phyloP scores from a whole-genome alignment of 2,888 invertebrate genomes.

The Agelastica alni region DNA sequence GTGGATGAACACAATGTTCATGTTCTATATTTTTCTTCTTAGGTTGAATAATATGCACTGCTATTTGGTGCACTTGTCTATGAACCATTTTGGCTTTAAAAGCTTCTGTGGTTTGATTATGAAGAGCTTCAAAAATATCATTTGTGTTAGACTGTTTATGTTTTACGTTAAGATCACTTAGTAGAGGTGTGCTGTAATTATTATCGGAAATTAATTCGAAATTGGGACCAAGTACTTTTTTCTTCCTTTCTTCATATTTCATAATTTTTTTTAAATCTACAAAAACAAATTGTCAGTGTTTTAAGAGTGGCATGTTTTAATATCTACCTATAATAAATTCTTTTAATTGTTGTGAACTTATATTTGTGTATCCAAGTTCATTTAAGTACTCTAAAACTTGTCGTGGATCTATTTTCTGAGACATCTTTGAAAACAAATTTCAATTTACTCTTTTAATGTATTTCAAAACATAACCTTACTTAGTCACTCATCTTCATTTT shows the following conservation, averaged over 20 bases:
- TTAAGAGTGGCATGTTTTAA: not conserved
- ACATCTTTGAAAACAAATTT: constrained; percentile 37
- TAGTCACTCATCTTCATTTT: too few species aligned
- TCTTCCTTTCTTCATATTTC: constrained; percentile 61
- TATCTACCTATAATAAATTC: constrained; percentile 75
- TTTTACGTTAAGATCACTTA: not conserved
- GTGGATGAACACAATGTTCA: constrained; percentile 34
- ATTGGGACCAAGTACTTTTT: constrained; percentile 33
- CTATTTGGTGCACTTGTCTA: constrained; percentile 42
- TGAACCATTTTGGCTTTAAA: constrained; percentile 52
- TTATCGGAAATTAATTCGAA: not conserved
- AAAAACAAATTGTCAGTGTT: constrained; percentile 42
- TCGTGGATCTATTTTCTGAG: constrained; percentile 66
- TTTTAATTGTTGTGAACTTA: constrained; percentile 74
- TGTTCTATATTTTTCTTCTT: constrained; percentile 30
- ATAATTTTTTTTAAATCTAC: constrained; percentile 71
- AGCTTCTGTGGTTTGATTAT: constrained; percentile 54
- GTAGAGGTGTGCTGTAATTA: not conserved
- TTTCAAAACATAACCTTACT: not conserved
- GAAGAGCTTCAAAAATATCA: constrained; percentile 49
- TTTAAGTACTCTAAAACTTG: constrained; percentile 76
- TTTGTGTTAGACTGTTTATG: constrained; percentile 5
- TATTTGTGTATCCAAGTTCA: constrained; percentile 75
- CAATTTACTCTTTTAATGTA: constrained; percentile 2
- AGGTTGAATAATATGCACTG: constrained; percentile 42